Evolutionary conservation across 2,113 vertebrate genomes (phyloP).

Genomic region (Pteronura brasiliensis): DNA sequence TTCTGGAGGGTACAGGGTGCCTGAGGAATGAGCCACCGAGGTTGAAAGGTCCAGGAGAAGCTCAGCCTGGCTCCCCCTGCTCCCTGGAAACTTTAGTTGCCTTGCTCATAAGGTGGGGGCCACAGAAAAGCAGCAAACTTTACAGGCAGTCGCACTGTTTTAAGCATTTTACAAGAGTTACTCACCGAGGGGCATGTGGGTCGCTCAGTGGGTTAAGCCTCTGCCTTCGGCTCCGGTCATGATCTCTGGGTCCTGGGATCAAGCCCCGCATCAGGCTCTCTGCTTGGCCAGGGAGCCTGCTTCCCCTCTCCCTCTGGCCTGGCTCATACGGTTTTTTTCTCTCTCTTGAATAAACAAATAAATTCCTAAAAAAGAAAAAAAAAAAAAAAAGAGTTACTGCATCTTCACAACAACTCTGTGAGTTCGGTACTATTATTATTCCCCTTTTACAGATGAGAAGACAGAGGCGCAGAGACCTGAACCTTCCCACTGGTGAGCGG

Average conservation of each 20-base stretch:
- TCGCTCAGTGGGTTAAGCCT: background rate
- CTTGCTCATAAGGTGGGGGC: background rate
- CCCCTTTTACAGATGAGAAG: background rate
- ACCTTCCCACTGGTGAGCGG: background rate
- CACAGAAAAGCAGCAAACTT: background rate
- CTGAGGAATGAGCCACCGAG: background rate
- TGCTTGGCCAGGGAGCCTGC: background rate
- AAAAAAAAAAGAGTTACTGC: background rate
- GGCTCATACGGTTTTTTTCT: too few species aligned
- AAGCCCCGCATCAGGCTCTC: fast-evolving
- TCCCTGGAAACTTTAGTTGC: background rate
- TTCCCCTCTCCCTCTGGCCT: background rate
- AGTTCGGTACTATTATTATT: background rate
- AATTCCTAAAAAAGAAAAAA: background rate
- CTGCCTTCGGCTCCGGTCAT: background rate
- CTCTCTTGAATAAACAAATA: background rate
- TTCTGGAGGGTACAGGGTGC: fast-evolving
- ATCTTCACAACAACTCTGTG: background rate
- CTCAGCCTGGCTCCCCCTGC: background rate
- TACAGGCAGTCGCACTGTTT: background rate
- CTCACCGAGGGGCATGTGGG: fast-evolving
- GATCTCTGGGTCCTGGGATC: background rate
- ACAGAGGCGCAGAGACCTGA: background rate
- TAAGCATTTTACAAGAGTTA: background rate
- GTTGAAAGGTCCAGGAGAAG: background rate